A percentile compares a stretch with the other conserved stretches of the same genome.
Evolutionary conservation across 92 coral and sea anemone species (phyloP).

Genomic region (Phenganax stokvisi): DNA sequence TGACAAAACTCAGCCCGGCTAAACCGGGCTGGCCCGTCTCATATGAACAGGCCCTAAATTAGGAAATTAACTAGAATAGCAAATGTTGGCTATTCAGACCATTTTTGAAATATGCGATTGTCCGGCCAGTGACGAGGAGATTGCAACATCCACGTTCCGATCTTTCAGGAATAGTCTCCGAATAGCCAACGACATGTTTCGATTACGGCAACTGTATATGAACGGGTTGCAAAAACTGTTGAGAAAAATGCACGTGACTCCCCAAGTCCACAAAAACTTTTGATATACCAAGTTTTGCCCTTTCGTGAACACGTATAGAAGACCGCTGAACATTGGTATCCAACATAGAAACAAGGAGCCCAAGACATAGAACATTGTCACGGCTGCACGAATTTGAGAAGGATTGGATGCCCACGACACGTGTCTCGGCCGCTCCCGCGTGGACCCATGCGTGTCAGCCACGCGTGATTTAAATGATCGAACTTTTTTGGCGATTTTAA

Average conservation of each 20-base stretch:
- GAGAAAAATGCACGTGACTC: conserved; percentile 31
- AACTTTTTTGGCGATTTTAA: conserved; percentile 26
- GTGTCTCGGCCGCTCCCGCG: not conserved
- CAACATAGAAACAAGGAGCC: conserved; percentile 15
- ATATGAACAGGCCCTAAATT: too few relatives aligned
- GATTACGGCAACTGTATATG: conserved; percentile 43
- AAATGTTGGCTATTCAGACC: not conserved
- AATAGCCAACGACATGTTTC: conserved; percentile 40
- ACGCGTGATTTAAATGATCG: conserved; percentile 9
- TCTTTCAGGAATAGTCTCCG: conserved; percentile 33
- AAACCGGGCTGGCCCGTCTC: too few relatives aligned
- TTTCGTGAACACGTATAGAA: conserved; percentile 7
- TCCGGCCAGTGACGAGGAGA: not conserved
- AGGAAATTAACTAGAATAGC: too few relatives aligned
- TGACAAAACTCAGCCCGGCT: too few relatives aligned
- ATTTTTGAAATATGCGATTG: not conserved
- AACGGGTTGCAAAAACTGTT: conserved; percentile 40
- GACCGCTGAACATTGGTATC: conserved; percentile 23
- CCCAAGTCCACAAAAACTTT: conserved; percentile 44
- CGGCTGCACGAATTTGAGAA: conserved; percentile 12
- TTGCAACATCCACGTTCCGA: not conserved
- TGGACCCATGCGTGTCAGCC: not conserved
- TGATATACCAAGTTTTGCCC: conserved; percentile 28
- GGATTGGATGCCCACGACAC: conserved; percentile 1
- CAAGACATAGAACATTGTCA: conserved; percentile 30